Evolutionary conservation across 2,888 invertebrate species (phyloP).

Genomic region (Chalcis sispes): DNA sequence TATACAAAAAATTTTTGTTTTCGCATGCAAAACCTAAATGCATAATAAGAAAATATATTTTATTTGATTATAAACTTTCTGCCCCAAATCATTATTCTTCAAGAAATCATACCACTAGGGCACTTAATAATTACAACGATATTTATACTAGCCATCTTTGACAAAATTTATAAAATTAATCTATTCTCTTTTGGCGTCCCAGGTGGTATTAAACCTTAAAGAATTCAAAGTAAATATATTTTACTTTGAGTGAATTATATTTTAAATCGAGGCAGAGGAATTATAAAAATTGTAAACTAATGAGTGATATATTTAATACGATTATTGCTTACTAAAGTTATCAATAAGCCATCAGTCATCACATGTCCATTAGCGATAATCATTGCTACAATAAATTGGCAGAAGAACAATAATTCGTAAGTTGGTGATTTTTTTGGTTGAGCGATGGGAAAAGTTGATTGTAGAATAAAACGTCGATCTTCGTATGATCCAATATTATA

Average conservation of each 20-base stretch:
- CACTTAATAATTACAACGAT: neutral
- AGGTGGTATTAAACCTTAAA: too few species aligned
- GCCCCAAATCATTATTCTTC: too few species aligned
- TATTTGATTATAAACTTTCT: too few species aligned
- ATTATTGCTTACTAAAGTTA: neutral
- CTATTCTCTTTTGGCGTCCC: too few species aligned
- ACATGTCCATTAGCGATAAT: neutral
- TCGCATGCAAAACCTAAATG: conserved; percentile 10
- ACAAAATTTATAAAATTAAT: neutral
- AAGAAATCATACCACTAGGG: too few species aligned
- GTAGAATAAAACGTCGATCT: neutral
- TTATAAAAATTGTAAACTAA: too few species aligned
- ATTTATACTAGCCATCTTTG: neutral
- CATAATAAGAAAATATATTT: neutral
- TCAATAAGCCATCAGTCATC: neutral
- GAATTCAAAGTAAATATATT: too few species aligned
- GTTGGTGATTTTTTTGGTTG: neutral
- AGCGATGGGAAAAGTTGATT: neutral
- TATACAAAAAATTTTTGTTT: neutral
- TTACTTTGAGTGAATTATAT: too few species aligned
- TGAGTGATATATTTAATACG: neutral
- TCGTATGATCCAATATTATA: neutral
- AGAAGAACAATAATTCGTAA: neutral
- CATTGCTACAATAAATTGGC: neutral
- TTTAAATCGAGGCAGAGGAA: too few species aligned